phyloP scores from a whole-genome alignment of 2,113 vertebrate genomes.

The Mobula birostris region DNA sequence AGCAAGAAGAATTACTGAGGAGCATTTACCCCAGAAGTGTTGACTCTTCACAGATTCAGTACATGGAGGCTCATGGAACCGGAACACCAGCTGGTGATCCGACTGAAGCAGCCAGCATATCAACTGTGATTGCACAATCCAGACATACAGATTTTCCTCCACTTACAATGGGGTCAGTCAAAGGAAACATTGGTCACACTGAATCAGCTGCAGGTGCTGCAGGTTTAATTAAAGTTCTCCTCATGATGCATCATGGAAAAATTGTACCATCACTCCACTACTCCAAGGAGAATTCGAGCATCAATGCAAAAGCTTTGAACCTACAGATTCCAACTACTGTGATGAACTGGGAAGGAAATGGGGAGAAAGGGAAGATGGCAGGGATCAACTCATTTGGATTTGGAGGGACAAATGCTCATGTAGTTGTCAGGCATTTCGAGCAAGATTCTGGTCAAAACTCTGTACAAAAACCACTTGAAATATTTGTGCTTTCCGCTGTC shows the following conservation, averaged over 20 bases:
- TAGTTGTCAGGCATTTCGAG: constrained; percentile 61
- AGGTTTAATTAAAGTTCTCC: constrained; percentile 74
- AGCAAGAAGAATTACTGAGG: constrained; percentile 64
- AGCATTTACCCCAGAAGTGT: constrained; percentile 56
- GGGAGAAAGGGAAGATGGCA: constrained; percentile 56
- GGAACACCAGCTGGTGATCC: constrained; percentile 66
- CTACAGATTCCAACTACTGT: constrained; percentile 56
- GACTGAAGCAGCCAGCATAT: constrained; percentile 63
- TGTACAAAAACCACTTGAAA: constrained; percentile 48
- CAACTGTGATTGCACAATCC: constrained; percentile 54
- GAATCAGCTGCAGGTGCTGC: constrained; percentile 76
- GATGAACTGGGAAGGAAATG: constrained; percentile 60
- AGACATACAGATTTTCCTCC: constrained; percentile 45
- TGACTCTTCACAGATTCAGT: constrained; percentile 61
- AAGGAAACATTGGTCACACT: constrained; percentile 73
- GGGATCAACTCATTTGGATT: constrained; percentile 81
- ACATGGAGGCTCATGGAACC: constrained; percentile 72
- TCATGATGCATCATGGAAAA: constrained; percentile 75
- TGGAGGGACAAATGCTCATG: constrained; percentile 76
- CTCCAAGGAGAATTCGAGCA: constrained; percentile 57
- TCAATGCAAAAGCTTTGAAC: constrained; percentile 58
- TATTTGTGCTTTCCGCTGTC: constrained; percentile 68
- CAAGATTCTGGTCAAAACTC: constrained; percentile 40
- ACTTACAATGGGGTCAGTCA: constrained; percentile 68
- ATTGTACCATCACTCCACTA: constrained; percentile 75